Evolutionary conservation across 1,140 invertebrate species (phyloP), one percentile per base, ranked within the genome.

Genomic region (Trachymyrmex cornetzi): DNA sequence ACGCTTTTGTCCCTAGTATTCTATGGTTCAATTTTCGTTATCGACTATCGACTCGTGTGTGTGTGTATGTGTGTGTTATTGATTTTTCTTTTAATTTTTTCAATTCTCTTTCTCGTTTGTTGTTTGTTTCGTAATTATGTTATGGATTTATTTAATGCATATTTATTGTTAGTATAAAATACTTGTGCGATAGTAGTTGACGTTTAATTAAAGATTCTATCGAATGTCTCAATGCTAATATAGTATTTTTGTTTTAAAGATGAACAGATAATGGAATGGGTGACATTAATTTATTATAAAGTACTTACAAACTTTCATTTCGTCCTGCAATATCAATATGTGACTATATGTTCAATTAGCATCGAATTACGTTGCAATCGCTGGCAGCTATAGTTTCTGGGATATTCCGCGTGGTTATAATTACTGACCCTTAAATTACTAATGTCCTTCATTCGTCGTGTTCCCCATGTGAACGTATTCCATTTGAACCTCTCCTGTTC

Each of bases 301-400:
- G 16, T 66, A 30, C 44, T 12, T 30, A 30, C 12, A 22, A 57
- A 79, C 24, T 64, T 66, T 48, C 24, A 44, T 48, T 79, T 64
- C 27, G 6, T 50, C 16, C 27, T 30, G 5, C 34, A 57, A 59
- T 19, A 38, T 67, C 48, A 34, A 69, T 79, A 66, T 55, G 11
- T 55, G 30, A 44, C 19, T 71, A 27, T 71, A 27, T 57, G 53
- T 57, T 71, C 50, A 22, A 71, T 57, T 44, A 81, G 55, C 79
- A 57, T 71, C 22, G 30, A 81, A 81, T 81, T 81, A 71, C 59
- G 66, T 71, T 44, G 64, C 79, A 71, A 48, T 66, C 38, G 30
- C 24, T 81, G 79, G 22, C 34, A 59, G 50, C 22, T 75, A 34
- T 24, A 74, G 19, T 61, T 59, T 48, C 53, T 48, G 55, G 55